Evolutionary conservation across 2,113 vertebrate species (phyloP).

Genomic region (Orthonyx spaldingii): DNA sequence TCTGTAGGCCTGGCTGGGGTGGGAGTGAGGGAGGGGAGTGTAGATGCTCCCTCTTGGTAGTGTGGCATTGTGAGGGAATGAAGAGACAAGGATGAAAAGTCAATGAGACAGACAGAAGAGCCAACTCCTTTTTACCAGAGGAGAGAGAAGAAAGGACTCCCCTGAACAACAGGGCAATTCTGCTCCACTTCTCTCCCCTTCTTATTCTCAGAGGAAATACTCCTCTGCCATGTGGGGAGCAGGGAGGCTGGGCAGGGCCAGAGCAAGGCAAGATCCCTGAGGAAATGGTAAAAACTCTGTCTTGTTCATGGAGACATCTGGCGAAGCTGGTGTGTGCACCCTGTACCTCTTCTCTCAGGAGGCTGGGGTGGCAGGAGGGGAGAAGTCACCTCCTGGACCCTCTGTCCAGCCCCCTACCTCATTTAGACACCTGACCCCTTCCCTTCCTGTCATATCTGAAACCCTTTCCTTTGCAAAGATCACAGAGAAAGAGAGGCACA

Average conservation of each 20-base stretch:
- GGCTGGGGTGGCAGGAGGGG: not conserved
- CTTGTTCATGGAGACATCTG: not conserved
- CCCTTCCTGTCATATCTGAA: fast-evolving
- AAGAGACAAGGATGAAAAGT: not conserved
- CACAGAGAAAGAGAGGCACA: not conserved
- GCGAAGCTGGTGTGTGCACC: fast-evolving
- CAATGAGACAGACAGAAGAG: not conserved
- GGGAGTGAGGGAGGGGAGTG: not conserved
- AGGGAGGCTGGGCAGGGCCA: not conserved
- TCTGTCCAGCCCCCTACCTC: not conserved
- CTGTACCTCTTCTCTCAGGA: not conserved
- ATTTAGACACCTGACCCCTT: not conserved
- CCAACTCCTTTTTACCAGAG: not conserved
- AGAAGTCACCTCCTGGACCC: not conserved
- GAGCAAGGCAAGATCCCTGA: fast-evolving
- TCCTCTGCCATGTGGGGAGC: fast-evolving
- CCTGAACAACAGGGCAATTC: fast-evolving
- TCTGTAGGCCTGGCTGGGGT: no score
- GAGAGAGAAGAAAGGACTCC: not conserved
- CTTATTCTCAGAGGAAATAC: not conserved
- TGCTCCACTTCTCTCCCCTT: not conserved
- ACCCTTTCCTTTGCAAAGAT: not conserved
- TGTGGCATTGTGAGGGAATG: not conserved
- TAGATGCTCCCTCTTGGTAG: not conserved
- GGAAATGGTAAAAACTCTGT: not conserved